Conservation (phyloP, 1,140 invertebrate genomes). For the Ips typographus region DNA sequence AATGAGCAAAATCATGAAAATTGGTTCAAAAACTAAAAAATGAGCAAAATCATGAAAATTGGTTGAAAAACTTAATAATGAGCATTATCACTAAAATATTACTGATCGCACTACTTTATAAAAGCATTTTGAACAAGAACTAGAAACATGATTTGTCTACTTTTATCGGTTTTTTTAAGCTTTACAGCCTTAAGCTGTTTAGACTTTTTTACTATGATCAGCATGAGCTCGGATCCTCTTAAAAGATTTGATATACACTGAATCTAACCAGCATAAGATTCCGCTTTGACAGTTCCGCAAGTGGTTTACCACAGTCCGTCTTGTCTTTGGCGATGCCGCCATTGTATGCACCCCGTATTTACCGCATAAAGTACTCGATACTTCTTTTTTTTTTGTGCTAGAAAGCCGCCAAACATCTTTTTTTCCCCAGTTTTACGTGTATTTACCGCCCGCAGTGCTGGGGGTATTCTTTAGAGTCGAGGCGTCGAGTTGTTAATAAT, state of each 20-base stretch:
- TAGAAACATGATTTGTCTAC: too few species aligned
- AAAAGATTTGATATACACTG: not conserved
- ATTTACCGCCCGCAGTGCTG: slow-evolving; percentile 11
- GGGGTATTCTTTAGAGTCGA: slow-evolving; percentile 17
- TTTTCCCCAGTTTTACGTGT: not conserved
- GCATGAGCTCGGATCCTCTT: too few species aligned
- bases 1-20: too few species aligned
- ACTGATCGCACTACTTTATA: too few species aligned
- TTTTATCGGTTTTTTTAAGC: too few species aligned
- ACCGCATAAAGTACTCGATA: slow-evolving; percentile 3
- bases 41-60: too few species aligned
- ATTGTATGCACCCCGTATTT: slow-evolving; percentile 11
- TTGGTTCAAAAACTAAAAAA: too few species aligned
- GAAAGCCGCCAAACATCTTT: slow-evolving; percentile 19
- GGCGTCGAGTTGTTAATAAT: slow-evolving; percentile 30
- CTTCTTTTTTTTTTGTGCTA: slow-evolving; percentile 10
- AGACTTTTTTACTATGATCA: too few species aligned
- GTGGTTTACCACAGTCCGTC: not conserved
- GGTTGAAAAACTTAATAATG: too few species aligned
- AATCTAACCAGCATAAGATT: not conserved
- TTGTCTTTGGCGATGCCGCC: slow-evolving; percentile 2
- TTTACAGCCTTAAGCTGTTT: too few species aligned
- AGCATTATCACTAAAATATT: too few species aligned
- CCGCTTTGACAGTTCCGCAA: not conserved
- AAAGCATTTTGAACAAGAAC: too few species aligned